Conservation (phyloP, 64 coral and sea anemone genomes). For the Porites australiensis region DNA sequence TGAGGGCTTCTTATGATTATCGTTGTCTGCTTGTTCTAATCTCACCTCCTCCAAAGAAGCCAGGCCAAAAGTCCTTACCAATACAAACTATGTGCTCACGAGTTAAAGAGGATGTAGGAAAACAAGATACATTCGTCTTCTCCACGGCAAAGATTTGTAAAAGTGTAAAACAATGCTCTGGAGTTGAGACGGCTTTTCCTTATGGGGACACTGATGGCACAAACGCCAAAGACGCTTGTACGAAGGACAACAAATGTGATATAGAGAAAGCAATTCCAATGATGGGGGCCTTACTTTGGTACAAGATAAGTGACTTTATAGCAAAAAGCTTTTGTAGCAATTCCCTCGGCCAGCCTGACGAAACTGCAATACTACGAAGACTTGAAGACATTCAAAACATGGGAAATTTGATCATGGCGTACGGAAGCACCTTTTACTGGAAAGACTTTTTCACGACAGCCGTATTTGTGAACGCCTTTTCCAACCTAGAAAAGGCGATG, state of each 20-base stretch:
- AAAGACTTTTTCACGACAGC: constrained; percentile 17
- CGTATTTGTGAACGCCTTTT: background rate
- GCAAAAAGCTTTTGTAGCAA: constrained; percentile 34
- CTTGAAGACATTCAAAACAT: constrained; percentile 21
- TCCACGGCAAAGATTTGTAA: constrained; percentile 21
- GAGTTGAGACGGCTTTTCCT: constrained; percentile 5
- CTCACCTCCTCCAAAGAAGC: background rate
- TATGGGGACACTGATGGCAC: constrained; percentile 35
- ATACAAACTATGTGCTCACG: constrained; percentile 35
- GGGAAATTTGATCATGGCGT: constrained; percentile 24
- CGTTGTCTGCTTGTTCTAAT: background rate
- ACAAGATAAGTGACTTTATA: constrained; percentile 39
- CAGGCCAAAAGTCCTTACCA: background rate
- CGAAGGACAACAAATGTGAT: background rate
- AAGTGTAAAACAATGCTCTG: constrained; percentile 14
- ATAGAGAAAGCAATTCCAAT: constrained; percentile 9
- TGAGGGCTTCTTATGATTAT: constrained; percentile 21
- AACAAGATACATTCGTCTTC: constrained; percentile 1
- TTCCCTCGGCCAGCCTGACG: constrained; percentile 10
- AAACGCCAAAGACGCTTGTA: constrained; percentile 8
- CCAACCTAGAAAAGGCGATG: background rate
- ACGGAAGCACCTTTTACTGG: constrained; percentile 35
- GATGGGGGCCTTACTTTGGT: constrained; percentile 51
- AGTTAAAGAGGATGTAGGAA: constrained; percentile 18
- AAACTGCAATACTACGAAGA: background rate